Evolutionary conservation across 2,888 invertebrate species (phyloP).

Genomic region (Blomia tropicalis): DNA sequence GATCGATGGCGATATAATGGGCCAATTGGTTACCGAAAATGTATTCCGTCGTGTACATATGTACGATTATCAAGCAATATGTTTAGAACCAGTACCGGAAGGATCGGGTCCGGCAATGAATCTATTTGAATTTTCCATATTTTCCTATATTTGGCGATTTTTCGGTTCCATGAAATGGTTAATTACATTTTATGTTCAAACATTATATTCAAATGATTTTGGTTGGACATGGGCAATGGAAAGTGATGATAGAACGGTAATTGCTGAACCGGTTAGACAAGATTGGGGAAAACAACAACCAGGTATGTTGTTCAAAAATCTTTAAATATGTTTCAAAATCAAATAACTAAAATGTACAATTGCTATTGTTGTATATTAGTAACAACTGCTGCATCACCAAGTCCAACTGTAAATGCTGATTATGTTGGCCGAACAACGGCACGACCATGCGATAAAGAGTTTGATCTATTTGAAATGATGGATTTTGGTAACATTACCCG

Average conservation of each 20-base stretch:
- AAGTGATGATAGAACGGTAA: no score
- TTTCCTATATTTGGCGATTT: not conserved
- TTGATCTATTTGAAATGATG: conserved; percentile 44
- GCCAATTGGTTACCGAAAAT: conserved; percentile 66
- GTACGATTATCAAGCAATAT: conserved; percentile 74
- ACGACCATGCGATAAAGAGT: conserved; percentile 66
- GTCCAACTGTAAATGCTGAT: not conserved
- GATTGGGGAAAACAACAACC: not conserved
- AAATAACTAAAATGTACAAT: not conserved
- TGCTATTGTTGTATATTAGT: not conserved
- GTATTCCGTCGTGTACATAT: conserved; percentile 66
- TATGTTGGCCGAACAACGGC: conserved; percentile 48
- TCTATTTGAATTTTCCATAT: conserved; percentile 23
- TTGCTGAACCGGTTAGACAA: not conserved
- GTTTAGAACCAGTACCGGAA: conserved; percentile 46
- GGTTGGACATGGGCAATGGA: no score
- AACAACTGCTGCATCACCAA: not conserved
- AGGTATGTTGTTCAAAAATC: not conserved
- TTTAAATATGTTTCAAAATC: not conserved
- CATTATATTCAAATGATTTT: no score
- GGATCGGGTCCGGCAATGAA: conserved; percentile 27
- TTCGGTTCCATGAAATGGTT: no score
- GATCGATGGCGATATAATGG: conserved; percentile 84
- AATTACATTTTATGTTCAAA: no score
- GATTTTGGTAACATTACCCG: not conserved